Conservation (phyloP, 2,797 vertebrate genomes). For the Novumbra hubbsi region DNA sequence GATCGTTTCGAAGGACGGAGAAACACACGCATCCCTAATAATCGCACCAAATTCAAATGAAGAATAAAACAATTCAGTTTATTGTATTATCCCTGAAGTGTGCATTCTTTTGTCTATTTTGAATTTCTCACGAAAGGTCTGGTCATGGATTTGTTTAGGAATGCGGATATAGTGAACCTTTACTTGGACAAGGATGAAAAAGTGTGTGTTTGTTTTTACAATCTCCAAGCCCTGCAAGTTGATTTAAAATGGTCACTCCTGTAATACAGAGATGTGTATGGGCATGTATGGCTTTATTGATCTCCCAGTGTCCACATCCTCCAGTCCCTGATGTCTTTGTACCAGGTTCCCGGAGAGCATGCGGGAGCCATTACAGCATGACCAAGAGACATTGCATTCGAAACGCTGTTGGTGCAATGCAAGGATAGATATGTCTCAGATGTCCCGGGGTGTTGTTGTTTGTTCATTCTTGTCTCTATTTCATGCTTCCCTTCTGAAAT, state of each 20-base stretch:
- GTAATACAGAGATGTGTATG: not conserved
- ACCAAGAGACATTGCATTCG: slow-evolving; percentile 5
- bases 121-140: not conserved
- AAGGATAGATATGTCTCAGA: slow-evolving; percentile 5
- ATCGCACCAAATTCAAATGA: not conserved
- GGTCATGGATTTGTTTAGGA: not conserved
- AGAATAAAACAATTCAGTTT: not conserved
- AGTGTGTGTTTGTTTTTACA: not conserved
- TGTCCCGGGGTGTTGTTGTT: slow-evolving; percentile 21
- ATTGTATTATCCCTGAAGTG: not conserved
- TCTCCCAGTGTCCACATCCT: slow-evolving; percentile 21
- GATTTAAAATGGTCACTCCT: not conserved
- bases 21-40: not conserved
- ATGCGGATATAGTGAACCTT: not conserved
- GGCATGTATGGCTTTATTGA: slow-evolving; percentile 26
- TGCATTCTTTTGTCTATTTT: not conserved
- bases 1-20: not conserved
- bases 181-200: not conserved
- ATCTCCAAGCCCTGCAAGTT: not conserved
- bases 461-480: slow-evolving; percentile 23
- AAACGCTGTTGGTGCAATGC: slow-evolving; percentile 10
- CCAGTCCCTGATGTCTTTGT: slow-evolving; percentile 26
- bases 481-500: slow-evolving; percentile 22
- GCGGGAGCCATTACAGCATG: slow-evolving; percentile 52
- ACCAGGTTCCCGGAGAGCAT: slow-evolving; percentile 35